These are phyloP conservation scores for Leptarthrus brevirostris DNA, from an alignment of 2,888 invertebrate species.

Conservation along the genomic window DNA sequence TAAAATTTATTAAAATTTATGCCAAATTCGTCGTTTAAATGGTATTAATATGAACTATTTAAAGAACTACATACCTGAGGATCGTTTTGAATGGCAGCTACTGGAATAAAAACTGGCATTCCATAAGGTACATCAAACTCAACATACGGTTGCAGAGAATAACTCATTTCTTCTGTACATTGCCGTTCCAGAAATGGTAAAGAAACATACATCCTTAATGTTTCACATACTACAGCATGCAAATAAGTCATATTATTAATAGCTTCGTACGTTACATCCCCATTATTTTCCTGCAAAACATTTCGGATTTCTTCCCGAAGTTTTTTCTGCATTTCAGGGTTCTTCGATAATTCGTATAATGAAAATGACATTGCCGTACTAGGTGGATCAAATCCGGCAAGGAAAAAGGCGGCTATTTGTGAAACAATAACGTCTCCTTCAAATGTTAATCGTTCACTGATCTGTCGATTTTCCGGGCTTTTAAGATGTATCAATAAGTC, in stretches of 20 bases:
- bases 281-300: slow-evolving; percentile 56
- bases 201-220: slow-evolving; percentile 56
- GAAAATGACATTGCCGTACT: slow-evolving; percentile 60
- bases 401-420: slow-evolving; percentile 54
- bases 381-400: slow-evolving; percentile 54
- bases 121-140: slow-evolving; percentile 60
- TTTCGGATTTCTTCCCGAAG: slow-evolving; percentile 61
- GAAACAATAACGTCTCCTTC: slow-evolving; percentile 52
- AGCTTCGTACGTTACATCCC: slow-evolving; percentile 59
- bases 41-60: slow-evolving; percentile 44
- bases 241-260: slow-evolving; percentile 61
- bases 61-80: slow-evolving; percentile 58
- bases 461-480: slow-evolving; percentile 53
- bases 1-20: too few species aligned
- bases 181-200: slow-evolving; percentile 62
- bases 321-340: slow-evolving; percentile 60
- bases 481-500: slow-evolving; percentile 68
- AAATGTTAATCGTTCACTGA: not conserved
- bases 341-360: slow-evolving; percentile 59
- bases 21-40: not conserved
- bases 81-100: slow-evolving; percentile 63
- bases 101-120: slow-evolving; percentile 64
- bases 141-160: slow-evolving; percentile 60
- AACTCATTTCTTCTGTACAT: slow-evolving; percentile 60
- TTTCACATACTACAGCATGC: slow-evolving; percentile 59